Percentiles rank a stretch among this genome's conserved stretches.
Evolutionary conservation across 2,888 invertebrate genomes (phyloP).

Genomic region (Gerris lacustris): DNA sequence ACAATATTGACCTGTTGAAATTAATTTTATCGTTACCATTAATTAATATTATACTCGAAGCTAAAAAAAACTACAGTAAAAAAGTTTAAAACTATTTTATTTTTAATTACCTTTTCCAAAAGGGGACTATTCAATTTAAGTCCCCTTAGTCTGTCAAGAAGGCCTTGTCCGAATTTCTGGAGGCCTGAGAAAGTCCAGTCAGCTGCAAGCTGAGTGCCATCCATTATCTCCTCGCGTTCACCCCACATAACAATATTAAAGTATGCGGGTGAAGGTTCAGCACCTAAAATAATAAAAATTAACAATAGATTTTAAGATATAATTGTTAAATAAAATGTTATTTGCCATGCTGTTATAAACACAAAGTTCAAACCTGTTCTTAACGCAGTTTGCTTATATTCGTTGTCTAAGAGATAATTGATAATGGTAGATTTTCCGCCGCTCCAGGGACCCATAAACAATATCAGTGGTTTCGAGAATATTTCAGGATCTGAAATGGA

Average conservation of each 20-base stretch:
- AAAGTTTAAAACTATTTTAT: neutral
- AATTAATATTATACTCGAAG: neutral
- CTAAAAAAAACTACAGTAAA: too few relatives aligned
- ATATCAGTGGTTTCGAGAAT: conserved; percentile 79
- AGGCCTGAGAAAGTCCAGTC: conserved; percentile 88
- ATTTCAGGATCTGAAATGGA: conserved; percentile 66
- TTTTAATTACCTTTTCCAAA: conserved; percentile 63
- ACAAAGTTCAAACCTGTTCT: conserved; percentile 55
- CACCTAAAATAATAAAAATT: conserved; percentile 50
- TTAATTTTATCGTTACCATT: conserved; percentile 19
- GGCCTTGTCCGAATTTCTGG: conserved; percentile 88
- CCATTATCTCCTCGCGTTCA: conserved; percentile 68
- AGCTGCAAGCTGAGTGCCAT: conserved; percentile 87
- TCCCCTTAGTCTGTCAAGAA: conserved; percentile 76
- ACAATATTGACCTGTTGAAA: conserved; percentile 71
- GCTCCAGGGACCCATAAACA: conserved; percentile 94
- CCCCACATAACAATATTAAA: conserved; percentile 86
- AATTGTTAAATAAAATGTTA: conserved; percentile 16
- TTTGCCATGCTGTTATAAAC: neutral
- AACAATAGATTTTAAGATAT: conserved; percentile 6
- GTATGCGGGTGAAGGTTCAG: conserved; percentile 85
- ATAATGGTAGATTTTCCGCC: conserved; percentile 90
- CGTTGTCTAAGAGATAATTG: conserved; percentile 79
- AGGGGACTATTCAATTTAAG: conserved; percentile 67
- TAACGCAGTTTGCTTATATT: conserved; percentile 68